phyloP scores from a whole-genome alignment of 2,888 invertebrate species.

The Chrysomela aeneicollis region DNA sequence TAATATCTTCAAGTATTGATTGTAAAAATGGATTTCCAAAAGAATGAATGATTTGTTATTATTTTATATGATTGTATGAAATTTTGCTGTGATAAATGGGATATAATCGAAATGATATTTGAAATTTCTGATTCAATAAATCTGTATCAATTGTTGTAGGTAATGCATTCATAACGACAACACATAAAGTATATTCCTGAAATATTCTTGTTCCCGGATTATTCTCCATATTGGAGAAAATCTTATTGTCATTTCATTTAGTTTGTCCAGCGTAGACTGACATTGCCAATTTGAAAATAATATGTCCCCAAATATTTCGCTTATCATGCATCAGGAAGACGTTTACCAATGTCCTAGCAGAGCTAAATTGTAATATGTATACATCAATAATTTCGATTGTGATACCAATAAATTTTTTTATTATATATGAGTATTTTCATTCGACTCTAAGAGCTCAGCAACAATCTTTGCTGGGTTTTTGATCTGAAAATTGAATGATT shows the following conservation, averaged over 20 bases:
- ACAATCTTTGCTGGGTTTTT: constrained; percentile 47
- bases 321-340: neutral
- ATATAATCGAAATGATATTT: neutral
- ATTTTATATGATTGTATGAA: neutral
- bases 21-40: neutral
- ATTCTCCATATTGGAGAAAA: neutral
- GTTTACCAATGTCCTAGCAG: neutral
- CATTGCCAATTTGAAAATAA: neutral
- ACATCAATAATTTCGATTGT: constrained; percentile 7
- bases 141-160: neutral
- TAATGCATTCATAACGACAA: neutral
- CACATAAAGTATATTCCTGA: neutral
- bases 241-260: neutral
- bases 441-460: constrained; percentile 19
- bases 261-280: neutral
- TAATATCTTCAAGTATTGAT: neutral
- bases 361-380: neutral
- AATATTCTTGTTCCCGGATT: neutral
- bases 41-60: neutral
- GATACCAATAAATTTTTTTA: neutral
- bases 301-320: neutral
- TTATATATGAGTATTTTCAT: constrained; percentile 1
- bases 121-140: neutral
- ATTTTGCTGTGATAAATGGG: constrained; percentile 6
- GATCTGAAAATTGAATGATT: constrained; percentile 48